Conservation (phyloP, 1,140 invertebrate genomes). For the Limonius californicus region DNA sequence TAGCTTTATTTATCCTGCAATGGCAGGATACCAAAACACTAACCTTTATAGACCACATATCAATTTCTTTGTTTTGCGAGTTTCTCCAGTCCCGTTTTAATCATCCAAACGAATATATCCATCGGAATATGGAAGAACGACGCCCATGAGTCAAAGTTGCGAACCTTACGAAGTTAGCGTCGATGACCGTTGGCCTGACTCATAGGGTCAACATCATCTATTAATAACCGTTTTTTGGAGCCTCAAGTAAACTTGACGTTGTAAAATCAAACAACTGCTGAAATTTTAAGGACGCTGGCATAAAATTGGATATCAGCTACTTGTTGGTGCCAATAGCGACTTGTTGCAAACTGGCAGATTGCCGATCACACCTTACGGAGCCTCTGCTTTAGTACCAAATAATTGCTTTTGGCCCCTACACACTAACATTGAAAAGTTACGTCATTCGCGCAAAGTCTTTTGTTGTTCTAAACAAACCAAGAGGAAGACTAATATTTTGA, state of each 20-base stretch:
- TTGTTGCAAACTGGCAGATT: constrained; percentile 38
- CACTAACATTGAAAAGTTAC: constrained; percentile 18
- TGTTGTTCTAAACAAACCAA: too few species aligned
- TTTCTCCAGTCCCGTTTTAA: too few species aligned
- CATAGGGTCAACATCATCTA: not conserved
- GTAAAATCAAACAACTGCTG: not conserved
- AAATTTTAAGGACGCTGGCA: not conserved
- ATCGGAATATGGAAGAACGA: too few species aligned
- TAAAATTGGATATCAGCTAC: constrained; percentile 7
- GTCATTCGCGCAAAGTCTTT: too few species aligned
- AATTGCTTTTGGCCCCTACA: constrained; percentile 22
- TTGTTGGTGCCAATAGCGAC: constrained; percentile 29
- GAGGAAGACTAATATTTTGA: too few species aligned
- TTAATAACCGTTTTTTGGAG: not conserved
- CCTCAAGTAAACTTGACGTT: not conserved
- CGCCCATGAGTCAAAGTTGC: too few species aligned
- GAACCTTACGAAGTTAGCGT: not conserved
- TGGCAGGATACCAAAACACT: not conserved
- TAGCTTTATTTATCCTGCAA: constrained; percentile 2
- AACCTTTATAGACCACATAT: constrained; percentile 4
- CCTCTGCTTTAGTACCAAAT: constrained; percentile 16
- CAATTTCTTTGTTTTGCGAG: too few species aligned
- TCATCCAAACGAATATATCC: too few species aligned
- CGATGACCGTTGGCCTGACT: constrained; percentile 1
- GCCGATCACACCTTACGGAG: constrained; percentile 40